phyloP scores from a whole-genome alignment of 2,888 invertebrate genomes.

The Calameuta idolon region DNA sequence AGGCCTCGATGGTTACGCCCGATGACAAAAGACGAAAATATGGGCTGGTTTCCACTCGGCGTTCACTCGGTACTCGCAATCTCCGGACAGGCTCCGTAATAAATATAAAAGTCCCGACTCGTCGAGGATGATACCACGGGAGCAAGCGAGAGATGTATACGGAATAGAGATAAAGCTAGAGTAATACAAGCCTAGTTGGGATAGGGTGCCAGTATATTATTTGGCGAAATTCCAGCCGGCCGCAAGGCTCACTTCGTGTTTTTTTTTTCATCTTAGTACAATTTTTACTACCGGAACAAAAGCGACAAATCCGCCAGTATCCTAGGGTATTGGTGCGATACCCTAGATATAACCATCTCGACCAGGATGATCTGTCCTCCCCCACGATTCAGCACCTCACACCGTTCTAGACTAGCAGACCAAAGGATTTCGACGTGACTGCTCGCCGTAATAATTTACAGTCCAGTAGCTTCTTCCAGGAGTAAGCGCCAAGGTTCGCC shows the following conservation, averaged over 20 bases:
- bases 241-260: conserved; percentile 63
- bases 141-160: not conserved
- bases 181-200: conserved; percentile 33
- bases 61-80: conserved; percentile 43
- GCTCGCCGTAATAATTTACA: not conserved
- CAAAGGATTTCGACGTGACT: not conserved
- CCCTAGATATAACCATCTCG: conserved; percentile 20
- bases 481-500: not conserved
- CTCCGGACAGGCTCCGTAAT: conserved; percentile 57
- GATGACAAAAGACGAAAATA: conserved; percentile 56
- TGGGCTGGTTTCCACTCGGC: conserved; percentile 44
- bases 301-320: conserved; percentile 3
- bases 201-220: conserved; percentile 63
- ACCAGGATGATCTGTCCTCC: conserved; percentile 14
- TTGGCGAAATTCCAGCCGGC: conserved; percentile 64
- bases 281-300: conserved; percentile 31
- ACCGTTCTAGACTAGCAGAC: not conserved
- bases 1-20: conserved; percentile 17
- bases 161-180: conserved; percentile 19
- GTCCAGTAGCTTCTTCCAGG: not conserved
- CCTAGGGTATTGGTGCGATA: conserved; percentile 4
- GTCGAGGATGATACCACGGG: not conserved
- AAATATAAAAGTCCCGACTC: conserved; percentile 60
- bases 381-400: conserved; percentile 10
- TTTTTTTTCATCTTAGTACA: conserved; percentile 61